Percentiles rank a stretch among this genome's conserved stretches.
These are phyloP conservation scores for Trinorchestia longiramus DNA, from an alignment of 1,140 invertebrate genomes.

Conservation along the genomic window DNA sequence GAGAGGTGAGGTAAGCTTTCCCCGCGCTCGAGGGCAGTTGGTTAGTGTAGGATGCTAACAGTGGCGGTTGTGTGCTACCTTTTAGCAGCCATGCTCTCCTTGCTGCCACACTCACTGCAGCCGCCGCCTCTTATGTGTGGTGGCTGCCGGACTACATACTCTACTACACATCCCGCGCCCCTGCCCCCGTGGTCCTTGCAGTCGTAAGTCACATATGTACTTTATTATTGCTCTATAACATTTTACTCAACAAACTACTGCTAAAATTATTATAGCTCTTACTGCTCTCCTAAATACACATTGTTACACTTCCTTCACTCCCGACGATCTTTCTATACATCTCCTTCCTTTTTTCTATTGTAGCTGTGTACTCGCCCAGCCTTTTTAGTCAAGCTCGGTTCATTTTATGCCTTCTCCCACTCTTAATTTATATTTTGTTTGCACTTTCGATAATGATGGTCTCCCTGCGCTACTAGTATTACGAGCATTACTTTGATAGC, in stretches of 20 bases:
- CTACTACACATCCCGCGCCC: neutral
- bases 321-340: neutral
- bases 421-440: neutral
- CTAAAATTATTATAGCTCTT: neutral
- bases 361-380: neutral
- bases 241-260: neutral
- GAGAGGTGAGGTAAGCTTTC: neutral
- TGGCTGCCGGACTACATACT: constrained; percentile 21
- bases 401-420: neutral
- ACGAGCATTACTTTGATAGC: neutral
- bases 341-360: neutral
- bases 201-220: constrained; percentile 43
- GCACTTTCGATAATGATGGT: neutral
- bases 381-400: neutral
- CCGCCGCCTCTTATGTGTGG: constrained; percentile 24
- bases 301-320: neutral
- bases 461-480: neutral
- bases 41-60: constrained; percentile 38
- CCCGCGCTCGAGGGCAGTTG: neutral
- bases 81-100: constrained; percentile 44
- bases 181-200: neutral
- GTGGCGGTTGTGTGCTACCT: constrained; percentile 45
- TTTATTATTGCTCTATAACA: constrained; percentile 22
- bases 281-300: neutral
- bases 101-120: constrained; percentile 43